phyloP scores from a whole-genome alignment of 2,888 invertebrate species.

The Oithona nana region DNA sequence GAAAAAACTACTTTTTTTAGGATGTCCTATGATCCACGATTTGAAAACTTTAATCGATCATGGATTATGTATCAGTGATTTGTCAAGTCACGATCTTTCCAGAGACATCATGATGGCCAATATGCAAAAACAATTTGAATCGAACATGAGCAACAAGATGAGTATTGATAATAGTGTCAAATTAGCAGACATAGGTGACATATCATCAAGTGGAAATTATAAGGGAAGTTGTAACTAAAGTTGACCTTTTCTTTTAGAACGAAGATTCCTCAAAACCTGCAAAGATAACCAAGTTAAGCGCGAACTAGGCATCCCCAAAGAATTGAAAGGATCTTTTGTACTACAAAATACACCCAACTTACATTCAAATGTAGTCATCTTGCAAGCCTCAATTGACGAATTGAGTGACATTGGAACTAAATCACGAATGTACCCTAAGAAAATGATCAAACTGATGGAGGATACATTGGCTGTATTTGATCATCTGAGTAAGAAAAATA shows the following conservation, averaged over 20 bases:
- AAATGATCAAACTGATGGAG: conserved; percentile 18
- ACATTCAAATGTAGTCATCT: too few species aligned
- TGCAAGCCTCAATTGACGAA: not conserved
- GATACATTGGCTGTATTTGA: conserved; percentile 71
- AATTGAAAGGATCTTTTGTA: not conserved
- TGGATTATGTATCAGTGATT: conserved; percentile 87
- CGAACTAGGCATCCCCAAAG: not conserved
- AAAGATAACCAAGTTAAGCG: not conserved
- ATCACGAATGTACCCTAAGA: too few species aligned
- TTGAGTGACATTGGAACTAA: conserved; percentile 19
- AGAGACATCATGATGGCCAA: not conserved
- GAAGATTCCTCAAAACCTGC: not conserved
- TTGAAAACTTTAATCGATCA: conserved; percentile 75
- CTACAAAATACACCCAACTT: too few species aligned
- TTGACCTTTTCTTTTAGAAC: too few species aligned
- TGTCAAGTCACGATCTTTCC: conserved; percentile 27
- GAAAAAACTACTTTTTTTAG: conserved; percentile 91
- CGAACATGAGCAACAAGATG: conserved; percentile 82
- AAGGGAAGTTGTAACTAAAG: too few species aligned
- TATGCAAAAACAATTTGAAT: conserved; percentile 26
- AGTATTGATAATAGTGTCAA: conserved; percentile 98
- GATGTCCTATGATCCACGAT: conserved; percentile 77
- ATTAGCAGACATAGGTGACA: conserved; percentile 19
- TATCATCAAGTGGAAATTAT: too few species aligned
- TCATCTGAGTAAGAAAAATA: conserved; percentile 70